Conservation (phyloP, 2,113 vertebrate genomes). For the Perccottus glenii region DNA sequence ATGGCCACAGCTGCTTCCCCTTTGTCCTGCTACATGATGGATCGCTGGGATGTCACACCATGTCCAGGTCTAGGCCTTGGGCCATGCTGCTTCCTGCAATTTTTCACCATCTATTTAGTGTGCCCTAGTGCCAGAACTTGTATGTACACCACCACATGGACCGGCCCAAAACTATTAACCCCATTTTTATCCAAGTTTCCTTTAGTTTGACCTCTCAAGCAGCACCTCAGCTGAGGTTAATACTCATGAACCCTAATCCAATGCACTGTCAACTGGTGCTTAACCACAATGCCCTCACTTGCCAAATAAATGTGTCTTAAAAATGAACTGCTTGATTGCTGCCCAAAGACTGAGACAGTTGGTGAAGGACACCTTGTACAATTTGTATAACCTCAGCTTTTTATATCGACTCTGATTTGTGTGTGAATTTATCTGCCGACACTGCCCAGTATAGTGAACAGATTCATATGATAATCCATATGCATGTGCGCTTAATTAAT, state of each 20-base stretch:
- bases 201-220: background rate
- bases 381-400: too few relatives aligned
- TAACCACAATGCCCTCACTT: background rate
- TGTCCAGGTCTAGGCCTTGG: constrained; percentile 66
- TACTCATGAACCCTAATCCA: constrained; percentile 11
- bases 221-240: constrained; percentile 16
- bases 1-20: constrained; percentile 79
- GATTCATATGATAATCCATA: background rate
- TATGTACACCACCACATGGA: constrained; percentile 13
- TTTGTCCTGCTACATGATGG: constrained; percentile 81
- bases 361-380: too few relatives aligned
- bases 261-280: background rate
- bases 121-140: constrained; percentile 41
- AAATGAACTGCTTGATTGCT: too few relatives aligned
- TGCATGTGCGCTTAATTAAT: background rate
- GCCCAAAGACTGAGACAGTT: too few relatives aligned
- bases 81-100: constrained; percentile 65
- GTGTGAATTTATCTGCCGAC: background rate
- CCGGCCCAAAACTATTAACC: constrained; percentile 32
- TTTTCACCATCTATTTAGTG: constrained; percentile 83
- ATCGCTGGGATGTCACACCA: constrained; percentile 82
- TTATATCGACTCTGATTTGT: too few relatives aligned
- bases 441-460: background rate
- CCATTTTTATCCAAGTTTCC: constrained; percentile 7
- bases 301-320: too few relatives aligned